phyloP scores from a whole-genome alignment of 2,797 vertebrate species.

The Acipenser ruthenus region DNA sequence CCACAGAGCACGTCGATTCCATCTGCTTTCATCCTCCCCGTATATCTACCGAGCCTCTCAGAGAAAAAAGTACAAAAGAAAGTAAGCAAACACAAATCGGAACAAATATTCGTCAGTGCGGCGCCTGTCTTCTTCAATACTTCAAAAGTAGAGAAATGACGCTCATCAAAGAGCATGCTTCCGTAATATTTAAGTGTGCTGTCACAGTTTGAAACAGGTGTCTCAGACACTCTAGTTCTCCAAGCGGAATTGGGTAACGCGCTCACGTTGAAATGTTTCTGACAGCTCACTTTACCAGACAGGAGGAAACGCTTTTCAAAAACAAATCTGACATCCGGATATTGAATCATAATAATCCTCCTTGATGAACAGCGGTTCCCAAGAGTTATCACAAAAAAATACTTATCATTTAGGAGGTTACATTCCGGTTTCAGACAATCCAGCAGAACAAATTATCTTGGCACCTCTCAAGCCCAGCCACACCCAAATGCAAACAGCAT shows the following conservation, averaged over 20 bases:
- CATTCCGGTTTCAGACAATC: no score
- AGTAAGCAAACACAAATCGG: not conserved
- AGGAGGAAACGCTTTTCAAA: not conserved
- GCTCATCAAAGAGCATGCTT: not conserved
- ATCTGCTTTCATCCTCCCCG: not conserved
- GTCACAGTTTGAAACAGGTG: conserved; percentile 1
- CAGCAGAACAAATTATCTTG: no score
- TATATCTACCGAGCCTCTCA: not conserved
- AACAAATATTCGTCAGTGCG: conserved; percentile 1
- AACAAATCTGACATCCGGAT: not conserved
- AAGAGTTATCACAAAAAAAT: no score
- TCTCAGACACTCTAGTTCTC: not conserved
- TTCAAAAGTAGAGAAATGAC: not conserved
- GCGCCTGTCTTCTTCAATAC: not conserved
- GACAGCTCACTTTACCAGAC: conserved; percentile 1
- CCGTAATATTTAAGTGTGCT: not conserved
- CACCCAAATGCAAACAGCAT: no score
- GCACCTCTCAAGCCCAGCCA: no score
- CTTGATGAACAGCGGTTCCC: no score
- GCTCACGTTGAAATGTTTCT: not conserved
- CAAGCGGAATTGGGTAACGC: not conserved
- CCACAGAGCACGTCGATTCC: not conserved
- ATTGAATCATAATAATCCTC: not conserved
- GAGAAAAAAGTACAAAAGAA: not conserved
- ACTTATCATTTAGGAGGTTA: no score